A percentile compares a stretch with the other conserved stretches of the same genome.
phyloP scores from a whole-genome alignment of 92 coral and sea anemone genomes.

The Epizoanthus rinbou region DNA sequence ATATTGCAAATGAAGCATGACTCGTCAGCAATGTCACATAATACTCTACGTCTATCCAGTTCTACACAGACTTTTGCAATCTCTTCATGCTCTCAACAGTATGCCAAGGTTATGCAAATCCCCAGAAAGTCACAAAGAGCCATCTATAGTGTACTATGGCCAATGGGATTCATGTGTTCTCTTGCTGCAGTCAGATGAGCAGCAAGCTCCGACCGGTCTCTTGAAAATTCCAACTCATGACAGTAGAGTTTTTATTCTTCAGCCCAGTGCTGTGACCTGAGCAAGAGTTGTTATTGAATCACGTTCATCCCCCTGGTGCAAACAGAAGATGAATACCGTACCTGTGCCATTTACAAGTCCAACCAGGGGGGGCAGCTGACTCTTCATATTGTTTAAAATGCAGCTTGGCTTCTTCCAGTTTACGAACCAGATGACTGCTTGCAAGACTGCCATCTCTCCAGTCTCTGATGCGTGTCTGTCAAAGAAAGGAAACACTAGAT shows the following conservation, averaged over 20 bases:
- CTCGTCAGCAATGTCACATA: conserved; percentile 9
- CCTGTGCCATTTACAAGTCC: conserved; percentile 99
- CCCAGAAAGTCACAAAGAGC: conserved; percentile 4
- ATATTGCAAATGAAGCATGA: conserved; percentile 23
- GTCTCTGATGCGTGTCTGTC: conserved; percentile 88
- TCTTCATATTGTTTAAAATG: conserved; percentile 88
- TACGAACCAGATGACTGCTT: conserved; percentile 78
- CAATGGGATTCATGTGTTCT: conserved; percentile 13
- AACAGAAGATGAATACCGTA: conserved; percentile 88
- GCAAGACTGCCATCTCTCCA: conserved; percentile 96
- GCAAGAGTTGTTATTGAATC: not conserved
- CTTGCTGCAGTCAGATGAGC: conserved; percentile 8
- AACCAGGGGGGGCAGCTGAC: conserved; percentile 98
- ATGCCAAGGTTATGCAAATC: conserved; percentile 4
- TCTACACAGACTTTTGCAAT: conserved; percentile 1
- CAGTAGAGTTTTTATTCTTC: conserved; percentile 37
- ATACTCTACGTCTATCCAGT: conserved; percentile 18
- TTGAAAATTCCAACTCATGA: conserved; percentile 41
- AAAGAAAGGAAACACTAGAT: not conserved
- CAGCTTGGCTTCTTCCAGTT: conserved; percentile 85
- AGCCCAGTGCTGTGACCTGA: conserved; percentile 15
- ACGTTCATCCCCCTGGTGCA: conserved; percentile 71
- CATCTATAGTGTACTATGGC: conserved; percentile 8
- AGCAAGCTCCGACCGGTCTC: conserved; percentile 12
- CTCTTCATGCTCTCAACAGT: not conserved